These are phyloP conservation scores for Holocentrus rufus DNA, from an alignment of 2,797 vertebrate species.

Conservation along the genomic window DNA sequence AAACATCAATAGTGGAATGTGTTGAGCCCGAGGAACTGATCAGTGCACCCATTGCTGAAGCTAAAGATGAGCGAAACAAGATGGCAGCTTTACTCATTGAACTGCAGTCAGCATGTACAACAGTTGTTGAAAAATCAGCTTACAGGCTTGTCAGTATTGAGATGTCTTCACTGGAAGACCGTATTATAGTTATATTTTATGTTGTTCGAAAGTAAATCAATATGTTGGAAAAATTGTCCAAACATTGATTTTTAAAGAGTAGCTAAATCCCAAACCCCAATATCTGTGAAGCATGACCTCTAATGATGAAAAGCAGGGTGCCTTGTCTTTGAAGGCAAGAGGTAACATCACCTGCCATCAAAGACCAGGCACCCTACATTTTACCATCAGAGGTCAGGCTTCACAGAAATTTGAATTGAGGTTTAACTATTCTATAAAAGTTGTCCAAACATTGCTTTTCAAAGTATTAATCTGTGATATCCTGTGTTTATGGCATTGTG, in stretches of 20 bases:
- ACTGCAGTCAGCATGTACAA: slow-evolving; percentile 48
- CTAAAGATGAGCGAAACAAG: not conserved
- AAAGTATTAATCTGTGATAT: not conserved
- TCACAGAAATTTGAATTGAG: no score
- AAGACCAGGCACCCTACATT: no score
- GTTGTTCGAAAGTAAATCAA: slow-evolving; percentile 33
- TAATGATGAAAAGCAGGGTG: no score
- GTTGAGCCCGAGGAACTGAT: not conserved
- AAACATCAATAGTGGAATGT: not conserved
- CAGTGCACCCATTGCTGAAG: not conserved
- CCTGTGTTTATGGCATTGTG: not conserved
- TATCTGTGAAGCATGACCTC: no score
- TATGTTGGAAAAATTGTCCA: not conserved
- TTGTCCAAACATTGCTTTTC: not conserved
- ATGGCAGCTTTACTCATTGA: slow-evolving; percentile 26
- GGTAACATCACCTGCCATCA: no score
- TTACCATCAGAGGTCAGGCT: no score
- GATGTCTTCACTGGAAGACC: slow-evolving; percentile 15
- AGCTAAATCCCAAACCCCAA: no score
- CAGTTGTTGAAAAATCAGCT: slow-evolving; percentile 43
- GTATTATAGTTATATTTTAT: slow-evolving; percentile 47
- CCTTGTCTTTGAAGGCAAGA: no score
- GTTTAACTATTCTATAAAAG: not conserved
- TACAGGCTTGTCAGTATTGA: slow-evolving; percentile 27
- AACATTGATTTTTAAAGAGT: not conserved